These are phyloP conservation scores for Nomada ferruginata DNA, from an alignment of 2,888 invertebrate species.

Conservation along the genomic window DNA sequence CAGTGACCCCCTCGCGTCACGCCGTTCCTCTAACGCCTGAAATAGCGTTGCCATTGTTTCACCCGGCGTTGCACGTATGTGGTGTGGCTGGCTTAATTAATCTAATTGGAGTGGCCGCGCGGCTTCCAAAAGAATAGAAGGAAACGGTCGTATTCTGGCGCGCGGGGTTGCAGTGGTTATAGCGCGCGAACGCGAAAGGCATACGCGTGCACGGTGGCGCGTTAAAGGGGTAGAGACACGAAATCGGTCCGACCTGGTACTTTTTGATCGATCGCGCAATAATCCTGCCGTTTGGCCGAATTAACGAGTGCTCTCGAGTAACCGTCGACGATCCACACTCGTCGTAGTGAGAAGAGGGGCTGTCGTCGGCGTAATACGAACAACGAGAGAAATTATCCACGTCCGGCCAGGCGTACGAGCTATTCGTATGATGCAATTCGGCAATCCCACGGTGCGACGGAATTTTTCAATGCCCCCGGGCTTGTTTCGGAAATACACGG, in stretches of 20 bases:
- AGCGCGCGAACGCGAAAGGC: neutral
- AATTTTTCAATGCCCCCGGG: slow-evolving; percentile 14
- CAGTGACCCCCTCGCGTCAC: neutral
- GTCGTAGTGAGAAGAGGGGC: neutral
- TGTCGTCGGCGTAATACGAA: slow-evolving; percentile 17
- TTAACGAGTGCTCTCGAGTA: slow-evolving; percentile 44
- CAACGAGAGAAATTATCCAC: slow-evolving; percentile 32
- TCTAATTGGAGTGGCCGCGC: slow-evolving; percentile 71
- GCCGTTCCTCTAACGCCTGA: slow-evolving; percentile 1
- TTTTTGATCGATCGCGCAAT: slow-evolving; percentile 46
- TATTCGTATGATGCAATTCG: slow-evolving; percentile 15
- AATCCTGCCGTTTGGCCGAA: slow-evolving; percentile 49
- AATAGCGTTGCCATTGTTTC: slow-evolving; percentile 65
- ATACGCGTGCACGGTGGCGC: slow-evolving; percentile 11
- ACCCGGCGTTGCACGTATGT: slow-evolving; percentile 48
- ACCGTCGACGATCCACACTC: slow-evolving; percentile 8
- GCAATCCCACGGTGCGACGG: neutral
- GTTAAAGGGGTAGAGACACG: slow-evolving; percentile 21
- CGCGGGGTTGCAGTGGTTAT: no score
- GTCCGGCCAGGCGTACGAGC: neutral
- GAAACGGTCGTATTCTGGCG: neutral
- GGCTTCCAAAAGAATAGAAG: slow-evolving; percentile 52
- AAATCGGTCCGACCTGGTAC: neutral
- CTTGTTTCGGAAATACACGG: neutral
- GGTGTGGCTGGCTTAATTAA: slow-evolving; percentile 69